Conservation (phyloP, 2,888 invertebrate genomes). For the Leucania comma region DNA sequence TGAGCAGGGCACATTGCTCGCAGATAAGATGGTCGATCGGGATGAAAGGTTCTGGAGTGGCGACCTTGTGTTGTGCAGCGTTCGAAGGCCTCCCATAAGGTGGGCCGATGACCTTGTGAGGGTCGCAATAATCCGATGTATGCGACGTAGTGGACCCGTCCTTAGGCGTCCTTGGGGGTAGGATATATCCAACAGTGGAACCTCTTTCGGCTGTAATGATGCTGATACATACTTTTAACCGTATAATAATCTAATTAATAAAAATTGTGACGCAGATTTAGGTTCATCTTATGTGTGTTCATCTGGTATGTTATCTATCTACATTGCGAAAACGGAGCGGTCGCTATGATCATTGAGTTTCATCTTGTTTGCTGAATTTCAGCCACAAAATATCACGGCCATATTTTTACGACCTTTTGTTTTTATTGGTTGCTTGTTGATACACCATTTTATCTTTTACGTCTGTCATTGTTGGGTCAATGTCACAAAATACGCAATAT, state of each 20-base stretch:
- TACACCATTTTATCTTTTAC: constrained; percentile 41
- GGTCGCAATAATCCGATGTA: too few relatives aligned
- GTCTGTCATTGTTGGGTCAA: constrained; percentile 40
- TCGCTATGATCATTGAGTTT: constrained; percentile 24
- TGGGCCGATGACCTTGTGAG: too few relatives aligned
- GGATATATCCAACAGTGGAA: too few relatives aligned
- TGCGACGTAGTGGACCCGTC: too few relatives aligned
- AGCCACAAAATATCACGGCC: constrained; percentile 30
- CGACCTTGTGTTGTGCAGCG: too few relatives aligned
- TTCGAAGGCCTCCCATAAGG: too few relatives aligned
- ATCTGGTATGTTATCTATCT: constrained; percentile 6
- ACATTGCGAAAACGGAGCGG: not conserved
- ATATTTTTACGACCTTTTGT: constrained; percentile 46
- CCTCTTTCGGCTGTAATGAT: too few relatives aligned
- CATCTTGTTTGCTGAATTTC: constrained; percentile 33
- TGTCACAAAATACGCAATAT: constrained; percentile 8
- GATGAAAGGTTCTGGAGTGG: too few relatives aligned
- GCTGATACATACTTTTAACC: not conserved
- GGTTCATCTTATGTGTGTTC: not conserved
- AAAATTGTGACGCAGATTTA: not conserved
- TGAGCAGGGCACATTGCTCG: too few relatives aligned
- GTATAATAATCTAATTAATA: not conserved
- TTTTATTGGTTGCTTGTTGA: constrained; percentile 53
- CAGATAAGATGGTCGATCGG: too few relatives aligned
- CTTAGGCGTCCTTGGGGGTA: too few relatives aligned